phyloP scores from a whole-genome alignment of 2,113 vertebrate genomes.

The Melanotaenia duboulayi region DNA sequence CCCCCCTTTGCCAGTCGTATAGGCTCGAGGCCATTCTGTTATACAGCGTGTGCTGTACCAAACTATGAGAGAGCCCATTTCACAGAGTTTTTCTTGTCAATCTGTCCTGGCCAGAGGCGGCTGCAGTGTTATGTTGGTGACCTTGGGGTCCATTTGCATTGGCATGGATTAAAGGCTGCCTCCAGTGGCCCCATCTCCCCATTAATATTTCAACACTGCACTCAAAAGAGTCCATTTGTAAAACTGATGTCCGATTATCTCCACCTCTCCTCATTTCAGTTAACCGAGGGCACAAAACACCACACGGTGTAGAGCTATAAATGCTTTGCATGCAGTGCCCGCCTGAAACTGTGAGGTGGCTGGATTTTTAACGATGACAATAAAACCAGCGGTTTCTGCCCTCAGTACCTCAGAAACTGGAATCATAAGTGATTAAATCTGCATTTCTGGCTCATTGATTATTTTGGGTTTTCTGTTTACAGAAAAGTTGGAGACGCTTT shows the following conservation, averaged over 20 bases:
- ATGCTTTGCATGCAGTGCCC: slow-evolving; percentile 12
- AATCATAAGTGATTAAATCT: slow-evolving; percentile 44
- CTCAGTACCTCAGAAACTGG: slow-evolving; percentile 9
- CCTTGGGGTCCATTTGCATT: slow-evolving; percentile 70
- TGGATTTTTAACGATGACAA: neutral
- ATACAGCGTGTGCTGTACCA: slow-evolving; percentile 30
- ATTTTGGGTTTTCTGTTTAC: slow-evolving; percentile 2
- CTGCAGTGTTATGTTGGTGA: slow-evolving; percentile 49
- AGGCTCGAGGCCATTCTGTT: slow-evolving; percentile 57
- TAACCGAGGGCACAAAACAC: neutral
- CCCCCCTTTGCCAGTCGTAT: slow-evolving; percentile 16
- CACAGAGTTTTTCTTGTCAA: slow-evolving; percentile 49
- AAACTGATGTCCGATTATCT: slow-evolving; percentile 51
- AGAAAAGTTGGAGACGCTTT: no score
- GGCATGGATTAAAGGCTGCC: slow-evolving; percentile 59
- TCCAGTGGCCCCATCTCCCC: slow-evolving; percentile 41
- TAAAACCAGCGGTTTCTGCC: slow-evolving; percentile 18
- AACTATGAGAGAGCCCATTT: slow-evolving; percentile 49
- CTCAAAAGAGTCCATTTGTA: slow-evolving; percentile 54
- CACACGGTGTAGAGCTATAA: rapidly evolving
- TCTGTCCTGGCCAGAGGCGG: slow-evolving; percentile 55
- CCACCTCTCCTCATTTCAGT: slow-evolving; percentile 35
- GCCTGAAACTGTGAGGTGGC: slow-evolving; percentile 16
- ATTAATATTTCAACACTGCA: slow-evolving; percentile 61
- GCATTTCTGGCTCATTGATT: neutral